A percentile compares a stretch with the other conserved stretches of the same genome.
Evolutionary conservation across 2,113 vertebrate species (phyloP).

Genomic region (Dicentrarchus labrax): DNA sequence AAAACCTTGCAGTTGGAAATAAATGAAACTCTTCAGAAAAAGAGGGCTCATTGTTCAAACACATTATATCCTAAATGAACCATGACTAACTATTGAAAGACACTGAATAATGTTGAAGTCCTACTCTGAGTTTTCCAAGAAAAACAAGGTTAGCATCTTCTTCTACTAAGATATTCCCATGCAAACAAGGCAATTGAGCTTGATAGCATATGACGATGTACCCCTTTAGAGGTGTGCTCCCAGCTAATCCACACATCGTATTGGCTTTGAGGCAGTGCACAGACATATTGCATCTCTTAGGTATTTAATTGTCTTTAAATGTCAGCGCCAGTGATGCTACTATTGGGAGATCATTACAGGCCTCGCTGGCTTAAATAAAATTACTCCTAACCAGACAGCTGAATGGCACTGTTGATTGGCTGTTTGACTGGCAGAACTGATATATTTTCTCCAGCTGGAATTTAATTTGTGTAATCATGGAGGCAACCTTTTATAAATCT

Average conservation of each 20-base stretch:
- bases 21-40: neutral
- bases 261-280: conserved; percentile 38
- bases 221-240: conserved; percentile 28
- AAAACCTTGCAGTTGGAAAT: conserved; percentile 20
- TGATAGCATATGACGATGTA: conserved; percentile 1
- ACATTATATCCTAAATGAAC: neutral
- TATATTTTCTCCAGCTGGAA: conserved; percentile 52
- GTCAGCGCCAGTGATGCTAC: conserved; percentile 69
- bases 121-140: neutral
- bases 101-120: neutral
- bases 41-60: conserved; percentile 1
- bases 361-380: conserved; percentile 56
- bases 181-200: neutral
- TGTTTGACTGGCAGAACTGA: conserved; percentile 57
- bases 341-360: conserved; percentile 71
- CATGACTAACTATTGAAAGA: neutral
- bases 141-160: neutral
- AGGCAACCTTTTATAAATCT: conserved; percentile 43
- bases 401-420: conserved; percentile 35
- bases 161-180: neutral
- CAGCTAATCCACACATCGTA: conserved; percentile 41
- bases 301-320: conserved; percentile 82
- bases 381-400: conserved; percentile 55
- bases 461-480: conserved; percentile 64
- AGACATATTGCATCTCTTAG: conserved; percentile 53